These are phyloP conservation scores for Rissa tridactyla DNA, from an alignment of 2,113 vertebrate genomes.

Conservation along the genomic window DNA sequence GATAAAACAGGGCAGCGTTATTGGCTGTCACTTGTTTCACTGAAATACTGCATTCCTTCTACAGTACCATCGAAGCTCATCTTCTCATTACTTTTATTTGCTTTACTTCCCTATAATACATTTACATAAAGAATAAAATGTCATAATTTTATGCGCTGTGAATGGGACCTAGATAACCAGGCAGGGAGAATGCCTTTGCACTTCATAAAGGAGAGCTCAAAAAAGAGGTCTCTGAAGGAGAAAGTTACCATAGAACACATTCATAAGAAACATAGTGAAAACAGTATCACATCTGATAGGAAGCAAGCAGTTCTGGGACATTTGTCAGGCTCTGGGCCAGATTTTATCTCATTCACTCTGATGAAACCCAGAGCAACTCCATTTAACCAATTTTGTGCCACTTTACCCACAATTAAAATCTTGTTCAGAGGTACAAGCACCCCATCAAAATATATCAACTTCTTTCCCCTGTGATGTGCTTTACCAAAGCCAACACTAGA, in stretches of 20 bases:
- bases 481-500: not conserved
- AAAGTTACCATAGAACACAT: not conserved
- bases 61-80: conserved; percentile 17
- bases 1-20: conserved; percentile 10
- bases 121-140: conserved; percentile 49
- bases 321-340: not conserved
- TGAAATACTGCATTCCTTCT: not conserved
- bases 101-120: conserved; percentile 6
- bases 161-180: not conserved
- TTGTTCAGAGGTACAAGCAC: not conserved
- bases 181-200: not conserved
- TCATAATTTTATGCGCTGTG: not conserved
- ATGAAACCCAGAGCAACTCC: not conserved
- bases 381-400: not conserved
- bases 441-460: not conserved
- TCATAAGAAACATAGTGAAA: not conserved
- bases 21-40: conserved; percentile 2
- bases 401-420: not conserved
- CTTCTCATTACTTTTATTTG: conserved; percentile 26
- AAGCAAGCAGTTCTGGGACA: not conserved
- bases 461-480: not conserved
- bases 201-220: not conserved
- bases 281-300: not conserved
- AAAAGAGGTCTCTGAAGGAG: not conserved
- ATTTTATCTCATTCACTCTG: not conserved